Base-by-base conservation (phyloP, 1,140 invertebrate species). In the Gryon sp. region DNA sequence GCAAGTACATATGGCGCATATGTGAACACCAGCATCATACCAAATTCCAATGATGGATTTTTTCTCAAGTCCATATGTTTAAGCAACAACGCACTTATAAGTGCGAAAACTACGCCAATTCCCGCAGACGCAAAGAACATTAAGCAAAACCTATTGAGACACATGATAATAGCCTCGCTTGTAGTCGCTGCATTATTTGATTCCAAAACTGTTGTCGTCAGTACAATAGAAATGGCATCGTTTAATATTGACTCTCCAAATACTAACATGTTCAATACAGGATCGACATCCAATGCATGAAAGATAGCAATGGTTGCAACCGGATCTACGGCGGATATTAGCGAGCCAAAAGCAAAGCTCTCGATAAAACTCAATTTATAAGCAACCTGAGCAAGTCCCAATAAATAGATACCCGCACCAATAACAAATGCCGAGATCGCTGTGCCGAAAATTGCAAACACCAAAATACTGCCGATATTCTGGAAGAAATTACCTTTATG, bases 401-500 rank as follows among this genome's bases (percentile, higher is more conserved):
- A 87, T 4, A 99, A 89, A 87, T 99, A 99, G 63, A 99, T 93
- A 8, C 97, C 97, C 63, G 96, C 95, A 30, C 98, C 98, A 79
- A 98, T 96, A 8, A 97, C 93, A 81, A 98, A 92, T 8, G 98
- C 98, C 12, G 97, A 99, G 77, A 99, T 98, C 0, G 95, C 93
- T 12, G 98, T 99, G 0, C 98, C 98, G 82, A 99, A 91, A 77
- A 99, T 98, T 1, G 98, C 98, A 92, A 99, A 99, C 0, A 99
- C 93, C 66, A 99, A 86, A 75, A 96, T 95, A 4, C 94, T 97
- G 16, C 97, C 97, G 85, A 99, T 98, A 84, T 99, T 99, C 90
- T 98, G 97, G 86, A 99, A 99, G 84, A 99, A 99, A 84, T 99
- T 99, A 46, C 98, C 97, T 88, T 99, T 99, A 82, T 99, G 98